Conservation (phyloP, 2,113 vertebrate genomes). For the Anguilla japonica region DNA sequence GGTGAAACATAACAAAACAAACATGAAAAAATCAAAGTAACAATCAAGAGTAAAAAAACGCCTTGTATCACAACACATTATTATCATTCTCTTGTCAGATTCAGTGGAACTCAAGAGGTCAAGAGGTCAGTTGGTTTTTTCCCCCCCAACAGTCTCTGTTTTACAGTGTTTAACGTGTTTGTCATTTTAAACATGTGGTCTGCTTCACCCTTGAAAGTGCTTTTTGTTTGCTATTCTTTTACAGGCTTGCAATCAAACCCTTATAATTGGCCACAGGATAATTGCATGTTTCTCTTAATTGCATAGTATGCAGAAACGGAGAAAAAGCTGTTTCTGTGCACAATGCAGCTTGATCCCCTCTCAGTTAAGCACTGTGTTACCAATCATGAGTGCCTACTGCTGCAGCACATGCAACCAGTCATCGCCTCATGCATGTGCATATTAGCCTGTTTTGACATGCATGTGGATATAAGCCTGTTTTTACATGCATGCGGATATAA, state of each 20-base stretch:
- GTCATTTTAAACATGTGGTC: neutral
- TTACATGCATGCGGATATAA: too few relatives aligned
- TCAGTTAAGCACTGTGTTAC: neutral
- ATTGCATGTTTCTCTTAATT: neutral
- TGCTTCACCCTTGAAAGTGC: neutral
- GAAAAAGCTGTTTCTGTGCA: neutral
- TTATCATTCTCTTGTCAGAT: slow-evolving; percentile 53
- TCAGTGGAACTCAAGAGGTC: slow-evolving; percentile 48
- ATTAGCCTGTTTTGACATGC: neutral
- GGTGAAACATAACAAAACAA: neutral
- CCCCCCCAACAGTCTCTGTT: neutral
- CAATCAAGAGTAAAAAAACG: neutral
- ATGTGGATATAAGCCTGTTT: neutral
- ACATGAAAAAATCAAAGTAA: neutral
- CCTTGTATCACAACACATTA: neutral
- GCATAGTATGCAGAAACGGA: neutral
- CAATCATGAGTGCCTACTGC: neutral
- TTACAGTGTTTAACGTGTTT: neutral
- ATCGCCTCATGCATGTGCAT: neutral
- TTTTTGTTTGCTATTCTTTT: neutral
- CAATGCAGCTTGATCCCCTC: neutral
- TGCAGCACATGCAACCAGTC: neutral
- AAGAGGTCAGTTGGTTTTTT: slow-evolving; percentile 47
- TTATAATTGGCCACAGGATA: neutral
- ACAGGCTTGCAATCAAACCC: neutral